Evolutionary conservation across 2,797 vertebrate species (phyloP), one percentile per base, ranked within the genome.

Genomic region (Gallinago stenura): DNA sequence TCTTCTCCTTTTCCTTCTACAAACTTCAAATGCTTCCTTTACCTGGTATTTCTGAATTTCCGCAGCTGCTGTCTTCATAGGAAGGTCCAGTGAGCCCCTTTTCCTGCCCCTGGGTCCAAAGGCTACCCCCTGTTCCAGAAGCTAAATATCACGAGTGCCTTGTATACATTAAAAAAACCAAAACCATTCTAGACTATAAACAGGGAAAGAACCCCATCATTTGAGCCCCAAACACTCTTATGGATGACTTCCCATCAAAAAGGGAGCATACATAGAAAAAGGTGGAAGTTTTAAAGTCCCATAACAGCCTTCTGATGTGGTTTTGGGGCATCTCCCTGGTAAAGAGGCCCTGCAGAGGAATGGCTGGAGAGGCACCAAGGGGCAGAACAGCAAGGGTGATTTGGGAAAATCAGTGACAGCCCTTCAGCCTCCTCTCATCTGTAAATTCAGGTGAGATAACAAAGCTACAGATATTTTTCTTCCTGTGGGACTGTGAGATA

Each of bases 171-270:
- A 37, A 22, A 33, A 28, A 24, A 43, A 4, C 11, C 31, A 56
- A 64, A 12, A 1, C 4, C 14, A 19, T 41, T 70, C 10, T 37
- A 25, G 10, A 21, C n/a, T 21, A 26, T 25, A 51, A 70, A 57
- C 7, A 43, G 12, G 19, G 15, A 48, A 4, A 64, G 0, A 80
- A 58, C 0, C 1, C 9, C 25, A 7, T 7, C 8, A 3, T 10
- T 26, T 12, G 20, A 48, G 9, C 39, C 28, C 15, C 64, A 66
- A 62, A 66, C 3, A 18, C 3, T 2, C 0, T 31, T 25, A 7
- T 10, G 22, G 56, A 5, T 66, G 60, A 87, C 15, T 19, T 91
- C n/a, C 28, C 14, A 25, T 24, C 10, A 37, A 73, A 85, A 91
- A 85, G 4, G 6, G 39, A 68, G 15, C 35, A 19, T 17, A 19